These are phyloP conservation scores for Oreohelix idahoensis DNA, from an alignment of 1,140 invertebrate species.

Conservation along the genomic window DNA sequence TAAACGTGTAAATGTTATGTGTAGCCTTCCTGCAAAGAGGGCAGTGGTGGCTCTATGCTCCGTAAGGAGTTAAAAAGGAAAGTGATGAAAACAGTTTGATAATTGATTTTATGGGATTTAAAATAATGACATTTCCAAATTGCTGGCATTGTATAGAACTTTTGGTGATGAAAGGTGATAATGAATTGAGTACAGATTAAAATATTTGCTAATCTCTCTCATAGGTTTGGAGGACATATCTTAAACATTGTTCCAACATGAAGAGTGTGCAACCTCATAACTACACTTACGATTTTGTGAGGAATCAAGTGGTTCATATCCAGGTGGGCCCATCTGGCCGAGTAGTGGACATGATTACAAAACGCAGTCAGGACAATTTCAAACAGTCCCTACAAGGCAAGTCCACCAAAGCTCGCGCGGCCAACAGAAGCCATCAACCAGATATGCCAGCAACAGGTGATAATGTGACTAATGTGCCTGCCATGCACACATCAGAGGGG, in stretches of 20 bases:
- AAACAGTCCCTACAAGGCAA: conserved; percentile 5
- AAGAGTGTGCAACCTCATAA: conserved; percentile 59
- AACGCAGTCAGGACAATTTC: conserved; percentile 17
- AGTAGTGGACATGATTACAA: conserved; percentile 22
- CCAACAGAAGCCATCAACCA: not conserved
- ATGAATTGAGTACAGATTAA: too few relatives aligned
- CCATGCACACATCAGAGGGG: not conserved
- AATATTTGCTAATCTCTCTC: conserved; percentile 14
- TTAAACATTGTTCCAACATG: conserved; percentile 69
- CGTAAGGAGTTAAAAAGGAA: too few relatives aligned
- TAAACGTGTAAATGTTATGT: too few relatives aligned
- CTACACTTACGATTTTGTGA: conserved; percentile 57
- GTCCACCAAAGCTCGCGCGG: not conserved
- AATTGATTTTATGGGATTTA: too few relatives aligned
- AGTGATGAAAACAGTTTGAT: too few relatives aligned
- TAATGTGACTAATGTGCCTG: not conserved
- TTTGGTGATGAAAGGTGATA: too few relatives aligned
- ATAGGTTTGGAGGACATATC: conserved; percentile 55
- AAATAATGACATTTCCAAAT: too few relatives aligned
- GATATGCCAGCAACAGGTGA: not conserved
- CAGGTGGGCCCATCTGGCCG: conserved; percentile 8
- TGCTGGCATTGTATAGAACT: too few relatives aligned
- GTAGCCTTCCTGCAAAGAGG: too few relatives aligned
- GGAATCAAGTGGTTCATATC: conserved; percentile 51
- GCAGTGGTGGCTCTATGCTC: too few relatives aligned